Conservation (phyloP, 2,113 vertebrate genomes). For the Verasper variegatus region DNA sequence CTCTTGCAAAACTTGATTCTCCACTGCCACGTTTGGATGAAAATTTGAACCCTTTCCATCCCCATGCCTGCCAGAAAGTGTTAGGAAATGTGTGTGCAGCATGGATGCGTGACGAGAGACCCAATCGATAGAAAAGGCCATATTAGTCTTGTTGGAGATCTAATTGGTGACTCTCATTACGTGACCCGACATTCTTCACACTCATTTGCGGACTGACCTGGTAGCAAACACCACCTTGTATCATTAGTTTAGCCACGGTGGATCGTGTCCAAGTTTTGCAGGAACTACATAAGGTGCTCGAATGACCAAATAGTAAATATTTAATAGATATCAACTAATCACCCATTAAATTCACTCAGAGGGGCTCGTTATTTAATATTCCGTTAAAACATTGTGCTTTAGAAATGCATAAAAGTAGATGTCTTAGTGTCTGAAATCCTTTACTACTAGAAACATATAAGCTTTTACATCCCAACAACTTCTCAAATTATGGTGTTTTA, state of each 20-base stretch:
- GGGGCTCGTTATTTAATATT: background rate
- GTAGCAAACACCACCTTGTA: constrained; percentile 59
- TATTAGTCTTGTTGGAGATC: constrained; percentile 7
- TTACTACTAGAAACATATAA: background rate
- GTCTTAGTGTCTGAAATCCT: background rate
- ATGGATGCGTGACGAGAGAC: background rate
- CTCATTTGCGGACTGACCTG: constrained; percentile 59
- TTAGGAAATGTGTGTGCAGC: constrained; percentile 19
- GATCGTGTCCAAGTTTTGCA: background rate
- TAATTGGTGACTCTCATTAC: constrained; percentile 57
- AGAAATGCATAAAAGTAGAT: background rate
- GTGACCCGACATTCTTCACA: constrained; percentile 59
- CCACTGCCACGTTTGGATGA: background rate
- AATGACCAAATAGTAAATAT: background rate
- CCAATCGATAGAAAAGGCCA: constrained; percentile 7
- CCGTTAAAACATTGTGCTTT: background rate
- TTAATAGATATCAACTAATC: background rate
- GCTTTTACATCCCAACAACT: background rate
- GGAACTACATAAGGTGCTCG: background rate
- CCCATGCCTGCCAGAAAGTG: constrained; percentile 18
- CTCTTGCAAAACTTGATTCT: background rate
- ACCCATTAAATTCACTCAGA: background rate
- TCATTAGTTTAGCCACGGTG: constrained; percentile 15
- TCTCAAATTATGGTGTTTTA: constrained; percentile 1
- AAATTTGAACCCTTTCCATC: background rate